Conservation (phyloP, 30 jellyfish, hydroid and myxozoan genomes). For the Turritopsis rubra region DNA sequence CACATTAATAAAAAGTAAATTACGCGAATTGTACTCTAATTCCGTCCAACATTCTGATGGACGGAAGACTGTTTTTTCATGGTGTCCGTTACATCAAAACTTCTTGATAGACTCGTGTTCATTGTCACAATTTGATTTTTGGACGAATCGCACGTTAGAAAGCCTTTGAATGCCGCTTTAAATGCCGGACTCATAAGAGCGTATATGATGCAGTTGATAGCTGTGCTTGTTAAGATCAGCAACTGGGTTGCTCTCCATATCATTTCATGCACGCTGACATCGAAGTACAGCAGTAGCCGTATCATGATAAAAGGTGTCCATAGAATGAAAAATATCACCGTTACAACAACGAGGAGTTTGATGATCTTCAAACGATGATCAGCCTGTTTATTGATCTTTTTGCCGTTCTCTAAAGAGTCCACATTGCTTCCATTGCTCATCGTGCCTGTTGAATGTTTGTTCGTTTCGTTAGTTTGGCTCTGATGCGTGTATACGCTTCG, state of each 20-base stretch:
- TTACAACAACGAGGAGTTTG: conserved; percentile 61
- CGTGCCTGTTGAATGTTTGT: background rate
- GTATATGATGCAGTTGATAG: conserved; percentile 72
- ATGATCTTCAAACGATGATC: conserved; percentile 31
- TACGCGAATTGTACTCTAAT: too few relatives aligned
- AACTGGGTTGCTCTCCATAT: conserved; percentile 75
- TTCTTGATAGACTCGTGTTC: conserved; percentile 1
- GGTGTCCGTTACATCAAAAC: conserved; percentile 1
- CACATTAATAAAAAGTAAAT: too few relatives aligned
- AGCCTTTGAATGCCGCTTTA: conserved; percentile 50
- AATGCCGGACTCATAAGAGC: conserved; percentile 87
- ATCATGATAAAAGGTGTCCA: conserved; percentile 89
- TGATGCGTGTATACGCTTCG: background rate
- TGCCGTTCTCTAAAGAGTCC: background rate
- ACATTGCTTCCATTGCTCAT: background rate
- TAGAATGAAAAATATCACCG: conserved; percentile 49
- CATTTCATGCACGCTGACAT: conserved; percentile 36
- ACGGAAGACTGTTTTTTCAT: background rate
- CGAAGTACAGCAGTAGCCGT: conserved; percentile 63
- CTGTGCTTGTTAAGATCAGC: conserved; percentile 66
- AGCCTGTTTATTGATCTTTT: background rate
- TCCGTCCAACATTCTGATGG: background rate
- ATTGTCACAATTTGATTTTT: background rate
- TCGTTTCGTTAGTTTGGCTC: background rate
- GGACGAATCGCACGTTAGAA: conserved; percentile 38